Evolutionary conservation across 2,888 invertebrate species (phyloP).

Genomic region (Amorpha juglandis): DNA sequence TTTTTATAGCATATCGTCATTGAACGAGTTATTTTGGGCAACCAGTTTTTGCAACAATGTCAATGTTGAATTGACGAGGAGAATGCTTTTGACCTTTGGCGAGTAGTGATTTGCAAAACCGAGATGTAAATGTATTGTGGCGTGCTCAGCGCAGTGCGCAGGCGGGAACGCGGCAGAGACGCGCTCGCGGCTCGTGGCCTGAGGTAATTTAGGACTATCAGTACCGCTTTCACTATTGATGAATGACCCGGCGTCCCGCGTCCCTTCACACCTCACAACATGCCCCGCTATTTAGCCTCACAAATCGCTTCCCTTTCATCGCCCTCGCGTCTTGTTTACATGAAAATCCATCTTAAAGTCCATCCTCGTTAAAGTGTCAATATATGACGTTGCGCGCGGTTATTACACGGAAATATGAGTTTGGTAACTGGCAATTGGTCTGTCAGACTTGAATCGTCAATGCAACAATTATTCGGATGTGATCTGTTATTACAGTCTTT

Average conservation of each 20-base stretch:
- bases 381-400: slow-evolving; percentile 34
- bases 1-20: slow-evolving; percentile 10
- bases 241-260: slow-evolving; percentile 64
- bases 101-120: slow-evolving; percentile 68
- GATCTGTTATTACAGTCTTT: slow-evolving; percentile 72
- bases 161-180: background rate
- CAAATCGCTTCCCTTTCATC: slow-evolving; percentile 75
- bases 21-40: slow-evolving; percentile 31
- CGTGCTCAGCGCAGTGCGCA: slow-evolving; percentile 43
- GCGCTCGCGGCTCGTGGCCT: slow-evolving; percentile 48
- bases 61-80: slow-evolving; percentile 55
- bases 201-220: slow-evolving; percentile 73
- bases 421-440: slow-evolving; percentile 61
- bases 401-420: slow-evolving; percentile 50
- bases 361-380: slow-evolving; percentile 64
- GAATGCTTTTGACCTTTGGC: slow-evolving; percentile 60
- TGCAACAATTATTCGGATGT: slow-evolving; percentile 66
- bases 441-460: slow-evolving; percentile 66
- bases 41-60: slow-evolving; percentile 58
- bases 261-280: slow-evolving; percentile 63
- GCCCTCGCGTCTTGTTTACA: slow-evolving; percentile 67
- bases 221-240: slow-evolving; percentile 73
- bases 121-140: slow-evolving; percentile 39
- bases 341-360: slow-evolving; percentile 61
- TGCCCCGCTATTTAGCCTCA: slow-evolving; percentile 59